phyloP scores from a whole-genome alignment of 2,113 vertebrate genomes.

The Canis aureus region DNA sequence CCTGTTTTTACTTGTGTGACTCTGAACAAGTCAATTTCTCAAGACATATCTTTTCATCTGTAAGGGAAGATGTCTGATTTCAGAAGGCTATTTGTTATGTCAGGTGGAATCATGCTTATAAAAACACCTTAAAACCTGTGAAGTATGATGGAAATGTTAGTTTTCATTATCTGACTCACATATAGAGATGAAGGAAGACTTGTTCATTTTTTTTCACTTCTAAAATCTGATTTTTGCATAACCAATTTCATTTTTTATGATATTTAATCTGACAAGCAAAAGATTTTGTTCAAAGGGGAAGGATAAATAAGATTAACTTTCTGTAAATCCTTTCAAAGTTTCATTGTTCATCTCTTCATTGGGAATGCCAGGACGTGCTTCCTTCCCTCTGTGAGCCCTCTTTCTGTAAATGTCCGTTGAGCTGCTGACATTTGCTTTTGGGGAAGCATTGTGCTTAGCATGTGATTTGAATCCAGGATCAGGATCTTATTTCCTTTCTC shows the following conservation, averaged over 20 bases:
- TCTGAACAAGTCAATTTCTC: background rate
- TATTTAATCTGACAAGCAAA: slow-evolving; percentile 53
- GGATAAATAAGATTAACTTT: slow-evolving; percentile 1
- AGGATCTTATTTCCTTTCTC: background rate
- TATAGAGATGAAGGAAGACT: background rate
- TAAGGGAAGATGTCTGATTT: background rate
- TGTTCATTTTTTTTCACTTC: slow-evolving; percentile 8
- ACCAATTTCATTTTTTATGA: background rate
- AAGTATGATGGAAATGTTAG: background rate
- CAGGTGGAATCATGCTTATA: background rate
- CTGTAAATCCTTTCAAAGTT: background rate
- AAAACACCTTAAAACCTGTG: slow-evolving; percentile 1
- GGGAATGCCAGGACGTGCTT: background rate
- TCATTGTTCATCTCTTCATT: background rate
- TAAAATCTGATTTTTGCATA: slow-evolving; percentile 6
- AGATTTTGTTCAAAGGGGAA: slow-evolving; percentile 13
- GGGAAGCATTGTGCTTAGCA: background rate
- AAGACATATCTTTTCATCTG: background rate
- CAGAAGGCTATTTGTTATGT: background rate
- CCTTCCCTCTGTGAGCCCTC: background rate
- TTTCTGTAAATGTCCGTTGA: background rate
- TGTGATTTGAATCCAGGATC: background rate
- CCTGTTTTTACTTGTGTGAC: background rate
- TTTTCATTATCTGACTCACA: slow-evolving; percentile 35
- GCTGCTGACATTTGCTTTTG: background rate